phyloP scores from a whole-genome alignment of 2,113 vertebrate species.

The Onychostoma macrolepis region DNA sequence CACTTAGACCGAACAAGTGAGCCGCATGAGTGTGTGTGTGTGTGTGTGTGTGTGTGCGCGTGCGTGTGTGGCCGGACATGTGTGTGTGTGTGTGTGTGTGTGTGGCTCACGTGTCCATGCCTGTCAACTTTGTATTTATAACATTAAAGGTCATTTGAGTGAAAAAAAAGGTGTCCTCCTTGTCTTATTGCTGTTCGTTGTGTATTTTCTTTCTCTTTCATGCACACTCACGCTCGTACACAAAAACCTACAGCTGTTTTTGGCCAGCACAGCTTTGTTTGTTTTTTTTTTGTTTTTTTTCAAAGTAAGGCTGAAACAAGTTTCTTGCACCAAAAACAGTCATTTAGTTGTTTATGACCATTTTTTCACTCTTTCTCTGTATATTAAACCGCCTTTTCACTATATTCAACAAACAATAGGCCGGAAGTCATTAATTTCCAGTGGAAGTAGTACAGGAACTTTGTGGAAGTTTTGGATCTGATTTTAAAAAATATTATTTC shows the following conservation, averaged over 20 bases:
- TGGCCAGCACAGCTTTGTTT: too few species aligned
- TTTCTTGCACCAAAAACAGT: background rate
- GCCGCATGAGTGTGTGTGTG: background rate
- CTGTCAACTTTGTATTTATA: slow-evolving; percentile 55
- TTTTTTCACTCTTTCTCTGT: background rate
- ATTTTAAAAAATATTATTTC: background rate
- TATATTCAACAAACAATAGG: background rate
- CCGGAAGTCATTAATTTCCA: background rate
- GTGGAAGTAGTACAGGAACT: background rate
- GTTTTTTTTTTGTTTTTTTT: background rate
- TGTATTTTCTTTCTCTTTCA: background rate
- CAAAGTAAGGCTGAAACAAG: background rate
- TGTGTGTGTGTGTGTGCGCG: slow-evolving; percentile 21
- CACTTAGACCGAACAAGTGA: slow-evolving; percentile 45
- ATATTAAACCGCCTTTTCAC: background rate
- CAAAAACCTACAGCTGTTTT: background rate
- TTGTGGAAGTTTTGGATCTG: background rate
- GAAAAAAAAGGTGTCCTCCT: slow-evolving; percentile 14
- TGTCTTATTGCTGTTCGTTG: slow-evolving; percentile 5
- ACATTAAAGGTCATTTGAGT: slow-evolving; percentile 55
- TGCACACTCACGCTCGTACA: too few species aligned
- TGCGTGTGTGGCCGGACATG: slow-evolving; percentile 1
- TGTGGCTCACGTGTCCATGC: slow-evolving; percentile 43
- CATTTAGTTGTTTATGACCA: background rate
- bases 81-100: slow-evolving; percentile 16